Evolutionary conservation across 2,888 invertebrate species (phyloP).

Genomic region (Cephus rjabovi): DNA sequence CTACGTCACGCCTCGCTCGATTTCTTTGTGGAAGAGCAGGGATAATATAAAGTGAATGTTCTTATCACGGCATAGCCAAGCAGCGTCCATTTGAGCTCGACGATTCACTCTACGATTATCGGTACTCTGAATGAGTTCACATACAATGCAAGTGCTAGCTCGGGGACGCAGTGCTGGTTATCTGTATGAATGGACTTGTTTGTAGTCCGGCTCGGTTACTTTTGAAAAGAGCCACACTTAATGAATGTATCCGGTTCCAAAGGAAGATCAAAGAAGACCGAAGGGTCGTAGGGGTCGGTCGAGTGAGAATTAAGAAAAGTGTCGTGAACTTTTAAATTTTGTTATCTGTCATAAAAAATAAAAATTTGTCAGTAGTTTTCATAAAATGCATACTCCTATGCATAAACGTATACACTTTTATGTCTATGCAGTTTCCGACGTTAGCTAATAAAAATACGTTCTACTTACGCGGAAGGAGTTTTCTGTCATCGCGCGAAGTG

Average conservation of each 20-base stretch:
- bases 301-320: background rate
- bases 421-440: background rate
- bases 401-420: background rate
- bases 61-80: background rate
- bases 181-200: conserved; percentile 25
- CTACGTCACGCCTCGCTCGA: background rate
- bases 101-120: conserved; percentile 13
- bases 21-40: background rate
- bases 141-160: conserved; percentile 1
- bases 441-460: background rate
- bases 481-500: background rate
- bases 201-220: conserved; percentile 8
- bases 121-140: conserved; percentile 12
- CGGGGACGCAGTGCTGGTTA: background rate
- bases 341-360: background rate
- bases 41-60: conserved; percentile 27
- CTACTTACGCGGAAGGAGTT: background rate
- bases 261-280: conserved; percentile 41
- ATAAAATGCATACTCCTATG: background rate
- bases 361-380: background rate
- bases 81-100: background rate
- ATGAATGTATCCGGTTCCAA: conserved; percentile 50
- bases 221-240: conserved; percentile 29
- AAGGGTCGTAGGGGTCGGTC: conserved; percentile 13
- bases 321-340: background rate